Percentiles rank a stretch among this genome's conserved stretches.
These are phyloP conservation scores for Melieria omissa DNA, from an alignment of 2,888 invertebrate genomes.

Conservation along the genomic window DNA sequence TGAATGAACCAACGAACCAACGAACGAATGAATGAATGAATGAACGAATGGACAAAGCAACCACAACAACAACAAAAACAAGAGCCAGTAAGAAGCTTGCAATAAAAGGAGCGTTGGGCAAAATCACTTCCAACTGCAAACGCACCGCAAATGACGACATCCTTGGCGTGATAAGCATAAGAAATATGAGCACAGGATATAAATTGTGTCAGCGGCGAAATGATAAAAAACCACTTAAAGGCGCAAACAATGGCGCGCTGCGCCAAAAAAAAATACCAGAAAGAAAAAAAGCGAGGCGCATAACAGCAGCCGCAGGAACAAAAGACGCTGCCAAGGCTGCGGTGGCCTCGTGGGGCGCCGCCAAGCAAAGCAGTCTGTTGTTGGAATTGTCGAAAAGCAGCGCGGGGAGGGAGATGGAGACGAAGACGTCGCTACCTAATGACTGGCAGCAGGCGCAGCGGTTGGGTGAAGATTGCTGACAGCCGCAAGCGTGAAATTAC, in stretches of 20 bases:
- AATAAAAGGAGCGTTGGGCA: constrained; percentile 2
- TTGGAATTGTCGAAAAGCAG: constrained; percentile 7
- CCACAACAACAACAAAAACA: too few species aligned
- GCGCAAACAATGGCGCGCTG: constrained; percentile 54
- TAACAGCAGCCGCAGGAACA: not conserved
- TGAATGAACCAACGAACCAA: not conserved
- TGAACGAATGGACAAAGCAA: not conserved
- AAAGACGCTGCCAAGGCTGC: not conserved
- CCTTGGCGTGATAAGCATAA: constrained; percentile 61
- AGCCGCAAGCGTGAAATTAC: not conserved
- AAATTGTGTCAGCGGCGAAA: constrained; percentile 66
- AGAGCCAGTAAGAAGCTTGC: constrained; percentile 13
- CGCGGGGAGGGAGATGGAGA: not conserved
- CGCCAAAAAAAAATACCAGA: not conserved
- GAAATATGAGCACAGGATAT: constrained; percentile 66
- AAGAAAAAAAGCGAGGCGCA: too few species aligned
- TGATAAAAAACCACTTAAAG: constrained; percentile 64
- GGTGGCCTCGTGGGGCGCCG: not conserved
- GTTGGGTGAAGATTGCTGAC: not conserved
- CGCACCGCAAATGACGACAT: constrained; percentile 46
- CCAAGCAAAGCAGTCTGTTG: not conserved
- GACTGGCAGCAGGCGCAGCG: constrained; percentile 10
- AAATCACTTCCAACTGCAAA: constrained; percentile 27
- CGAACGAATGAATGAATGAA: constrained; percentile 20
- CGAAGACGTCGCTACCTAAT: constrained; percentile 3